A percentile compares a stretch with the other conserved stretches of the same genome.
These are phyloP conservation scores for Gadopsis marmoratus DNA, from an alignment of 2,797 vertebrate species.

Conservation along the genomic window DNA sequence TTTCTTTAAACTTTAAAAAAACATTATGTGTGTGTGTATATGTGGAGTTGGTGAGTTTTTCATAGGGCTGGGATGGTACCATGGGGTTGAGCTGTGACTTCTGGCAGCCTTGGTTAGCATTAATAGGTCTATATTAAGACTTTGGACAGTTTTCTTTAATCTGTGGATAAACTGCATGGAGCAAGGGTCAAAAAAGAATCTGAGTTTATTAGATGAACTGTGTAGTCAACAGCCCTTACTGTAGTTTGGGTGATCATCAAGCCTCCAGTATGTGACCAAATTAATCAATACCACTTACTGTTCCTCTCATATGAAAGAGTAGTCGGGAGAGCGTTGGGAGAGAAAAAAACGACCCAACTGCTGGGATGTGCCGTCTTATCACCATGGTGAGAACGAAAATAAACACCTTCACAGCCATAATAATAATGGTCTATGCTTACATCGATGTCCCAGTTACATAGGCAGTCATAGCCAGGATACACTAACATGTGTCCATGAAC, in stretches of 20 bases:
- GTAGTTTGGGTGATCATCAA: background rate
- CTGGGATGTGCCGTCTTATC: background rate
- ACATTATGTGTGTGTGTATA: background rate
- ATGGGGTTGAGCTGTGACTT: background rate
- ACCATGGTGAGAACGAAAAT: background rate
- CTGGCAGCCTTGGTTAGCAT: background rate
- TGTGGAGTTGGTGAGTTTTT: background rate
- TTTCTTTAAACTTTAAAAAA: conserved; percentile 3
- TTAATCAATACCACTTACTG: background rate
- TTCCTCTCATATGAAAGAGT: background rate
- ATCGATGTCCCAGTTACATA: background rate
- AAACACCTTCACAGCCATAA: background rate
- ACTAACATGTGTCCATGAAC: background rate
- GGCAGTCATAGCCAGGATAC: background rate
- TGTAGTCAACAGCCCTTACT: background rate
- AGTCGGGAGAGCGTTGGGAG: no score
- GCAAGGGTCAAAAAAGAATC: background rate
- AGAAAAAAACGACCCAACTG: background rate
- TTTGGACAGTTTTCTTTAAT: background rate
- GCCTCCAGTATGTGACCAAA: conserved; percentile 1
- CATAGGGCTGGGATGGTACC: background rate
- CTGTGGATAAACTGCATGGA: background rate
- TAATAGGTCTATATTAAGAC: background rate
- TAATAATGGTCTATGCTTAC: background rate
- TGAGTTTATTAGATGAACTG: conserved; percentile 2